Base-by-base conservation (phyloP, 2,797 vertebrate species). In the Paramormyrops hopkinsi region DNA sequence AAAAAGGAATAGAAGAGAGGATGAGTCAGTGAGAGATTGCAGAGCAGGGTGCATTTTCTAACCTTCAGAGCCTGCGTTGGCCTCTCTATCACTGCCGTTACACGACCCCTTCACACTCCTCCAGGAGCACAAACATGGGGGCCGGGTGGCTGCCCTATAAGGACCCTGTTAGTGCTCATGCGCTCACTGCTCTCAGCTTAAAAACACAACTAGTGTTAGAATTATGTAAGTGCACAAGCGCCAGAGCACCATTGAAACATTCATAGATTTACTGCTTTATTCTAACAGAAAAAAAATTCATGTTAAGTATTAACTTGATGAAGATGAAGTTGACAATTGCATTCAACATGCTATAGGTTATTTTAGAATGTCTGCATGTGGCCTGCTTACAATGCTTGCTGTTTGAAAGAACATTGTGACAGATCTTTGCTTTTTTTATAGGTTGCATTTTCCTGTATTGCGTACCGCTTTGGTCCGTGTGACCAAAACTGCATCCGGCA, bases 201-300 rank as follows among this genome's bases (percentile, higher is more conserved):
- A 96, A 95, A 96, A 94, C 93, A 94, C 95, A 96, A 96, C 96
- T 95, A 95, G 93, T 94, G 95, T 93, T 94, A 95, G 95, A 96
- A 93, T 92, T 93, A 92, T 92, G 91, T 93, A 93, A 92, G 88
- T 91, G 93, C 93, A 50, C 44, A 12, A 92, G 93, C 91, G 90
- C 91, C 91, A 51, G 82, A 89, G 93, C 92, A 94, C 92, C 92
- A 92, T 92, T 92, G 94, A 93, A 92, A 93, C 93, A 50, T 50
- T 46, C 17, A 7, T 48, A 46, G 37, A 48, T 82, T 82, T 48
- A 41, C 41, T 6, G 6, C n/a, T 48, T 44, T 44, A 12, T 73
- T 37, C 29, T 69, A 69, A 73, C 12, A 73, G 29, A 17, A 12
- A 73, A 69, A 14, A 73, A 33, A 17, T 48, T 22, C 9, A 22